Conservation (phyloP, 2,888 invertebrate genomes). For the Tenthredo amoena region DNA sequence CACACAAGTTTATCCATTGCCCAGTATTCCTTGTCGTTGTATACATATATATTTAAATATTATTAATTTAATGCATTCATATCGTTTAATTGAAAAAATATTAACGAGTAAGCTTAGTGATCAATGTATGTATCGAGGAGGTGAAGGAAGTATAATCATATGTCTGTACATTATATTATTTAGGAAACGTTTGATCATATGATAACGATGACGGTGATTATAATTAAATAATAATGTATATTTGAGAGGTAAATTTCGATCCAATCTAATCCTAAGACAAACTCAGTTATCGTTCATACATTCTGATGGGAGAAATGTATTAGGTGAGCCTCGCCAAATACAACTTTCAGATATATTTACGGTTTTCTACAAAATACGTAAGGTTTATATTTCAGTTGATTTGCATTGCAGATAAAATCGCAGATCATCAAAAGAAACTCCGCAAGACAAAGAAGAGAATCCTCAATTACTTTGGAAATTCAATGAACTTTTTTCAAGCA, state of each 20-base stretch:
- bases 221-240: conserved; percentile 36
- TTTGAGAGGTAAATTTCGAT: conserved; percentile 18
- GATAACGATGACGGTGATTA: background rate
- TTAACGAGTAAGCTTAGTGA: conserved; percentile 20
- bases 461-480: too few relatives aligned
- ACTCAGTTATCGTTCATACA: too few relatives aligned
- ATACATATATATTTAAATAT: background rate
- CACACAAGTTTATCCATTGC: conserved; percentile 33
- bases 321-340: too few relatives aligned
- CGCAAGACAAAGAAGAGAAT: too few relatives aligned
- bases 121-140: conserved; percentile 25
- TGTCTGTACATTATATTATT: conserved; percentile 45
- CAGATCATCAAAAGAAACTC: too few relatives aligned
- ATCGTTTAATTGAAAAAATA: background rate
- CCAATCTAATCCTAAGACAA: background rate
- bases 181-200: conserved; percentile 20
- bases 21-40: conserved; percentile 44
- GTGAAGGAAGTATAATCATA: conserved; percentile 33
- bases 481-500: too few relatives aligned
- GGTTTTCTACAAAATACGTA: too few relatives aligned
- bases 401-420: too few relatives aligned
- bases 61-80: conserved; percentile 30
- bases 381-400: too few relatives aligned
- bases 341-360: too few relatives aligned
- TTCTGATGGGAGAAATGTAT: too few relatives aligned